Evolutionary conservation across 2,888 invertebrate genomes (phyloP), one percentile per base, ranked within the genome.

Genomic region (Rotaria sp.): DNA sequence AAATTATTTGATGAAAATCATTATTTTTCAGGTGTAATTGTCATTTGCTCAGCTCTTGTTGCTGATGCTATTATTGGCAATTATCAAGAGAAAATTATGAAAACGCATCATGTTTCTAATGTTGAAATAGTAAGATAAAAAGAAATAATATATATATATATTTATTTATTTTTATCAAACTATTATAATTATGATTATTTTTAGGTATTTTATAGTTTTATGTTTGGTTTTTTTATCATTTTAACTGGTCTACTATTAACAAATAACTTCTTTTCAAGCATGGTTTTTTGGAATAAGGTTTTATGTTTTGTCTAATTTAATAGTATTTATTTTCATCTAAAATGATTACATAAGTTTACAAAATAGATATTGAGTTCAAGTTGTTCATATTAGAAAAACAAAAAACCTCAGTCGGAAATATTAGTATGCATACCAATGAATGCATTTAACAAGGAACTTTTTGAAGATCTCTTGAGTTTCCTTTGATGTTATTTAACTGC

Each of bases 21-120:
- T 84, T 80, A 7, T 75, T 30, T 86, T 88, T 11, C 87, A 92
- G 92, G 92, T 87, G 90, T 92, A 26, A 85, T 91, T 24, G 89
- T 93, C 88, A 92, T 93, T 88, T 94, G 94, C 1, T 92, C 94
- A 89, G 97, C 97, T 0, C 91, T 98, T 85, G 92, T 96, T 8
- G 97, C 96, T 89, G 97, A 98, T 92, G 97, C 97, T 0, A 93
- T 95, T 21, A 97, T 98, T 88, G 97, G 97, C 35, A 98, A 98
- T 92, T 94, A 97, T 0, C 97, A 98, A 92, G 97, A 98, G 91
- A 96, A 96, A 90, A 94, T 94, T 0, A 96, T 98, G 95, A 95
- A 95, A 89, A 93, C 93, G 87, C 93, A 94, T 90, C 93, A 94
- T 88, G 96, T 96, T 0, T 93, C 94, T 0, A 96, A 96, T 91